phyloP scores from a whole-genome alignment of 2,113 vertebrate genomes.

The Phocoena sinus region DNA sequence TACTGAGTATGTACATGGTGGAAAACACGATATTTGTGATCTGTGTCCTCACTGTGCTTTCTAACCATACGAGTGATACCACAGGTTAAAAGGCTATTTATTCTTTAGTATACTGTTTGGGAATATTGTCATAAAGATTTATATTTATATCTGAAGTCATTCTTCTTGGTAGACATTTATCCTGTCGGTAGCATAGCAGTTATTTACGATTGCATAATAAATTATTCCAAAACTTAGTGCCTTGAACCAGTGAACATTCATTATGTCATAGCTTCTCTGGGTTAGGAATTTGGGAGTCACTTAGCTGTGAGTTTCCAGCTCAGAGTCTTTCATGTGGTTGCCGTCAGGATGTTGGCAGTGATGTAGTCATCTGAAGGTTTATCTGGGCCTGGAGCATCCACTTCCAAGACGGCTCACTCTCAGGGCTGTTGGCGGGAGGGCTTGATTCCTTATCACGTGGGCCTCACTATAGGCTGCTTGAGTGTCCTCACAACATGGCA shows the following conservation, averaged over 20 bases:
- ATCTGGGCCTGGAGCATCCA: not conserved
- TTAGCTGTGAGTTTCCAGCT: not conserved
- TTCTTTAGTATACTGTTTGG: not conserved
- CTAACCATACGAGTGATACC: not conserved
- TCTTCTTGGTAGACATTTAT: conserved; percentile 42
- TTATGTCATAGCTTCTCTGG: not conserved
- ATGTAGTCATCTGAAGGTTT: not conserved
- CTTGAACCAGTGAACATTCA: not conserved
- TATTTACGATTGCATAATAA: not conserved
- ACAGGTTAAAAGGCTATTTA: not conserved
- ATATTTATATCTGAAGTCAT: not conserved
- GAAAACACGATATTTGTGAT: not conserved
- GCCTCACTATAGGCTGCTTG: not conserved
- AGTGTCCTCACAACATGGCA: not conserved
- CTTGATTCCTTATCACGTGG: no score
- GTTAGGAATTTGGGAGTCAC: not conserved
- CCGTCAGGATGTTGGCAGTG: not conserved
- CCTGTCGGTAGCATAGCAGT: not conserved
- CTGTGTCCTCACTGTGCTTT: not conserved
- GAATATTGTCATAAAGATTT: not conserved
- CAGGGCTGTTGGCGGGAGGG: not conserved
- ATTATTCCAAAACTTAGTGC: not conserved
- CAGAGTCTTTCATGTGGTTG: not conserved
- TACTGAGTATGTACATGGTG: not conserved
- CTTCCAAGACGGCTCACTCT: not conserved